phyloP scores from a whole-genome alignment of 64 coral and sea anemone genomes.

The Porites australiensis region DNA sequence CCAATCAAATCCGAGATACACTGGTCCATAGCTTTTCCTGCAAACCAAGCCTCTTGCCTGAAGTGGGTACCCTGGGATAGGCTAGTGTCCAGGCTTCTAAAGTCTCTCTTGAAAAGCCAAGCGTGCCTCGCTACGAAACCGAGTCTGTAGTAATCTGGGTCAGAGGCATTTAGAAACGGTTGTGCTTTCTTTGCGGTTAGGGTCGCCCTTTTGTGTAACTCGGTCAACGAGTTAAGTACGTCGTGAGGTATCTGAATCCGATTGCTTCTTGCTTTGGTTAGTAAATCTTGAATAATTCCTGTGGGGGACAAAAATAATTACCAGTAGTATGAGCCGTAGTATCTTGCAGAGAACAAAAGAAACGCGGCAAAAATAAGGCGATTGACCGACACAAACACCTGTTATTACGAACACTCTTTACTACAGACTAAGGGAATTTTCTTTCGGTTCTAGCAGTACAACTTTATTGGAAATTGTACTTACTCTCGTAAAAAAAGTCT shows the following conservation, averaged over 20 bases:
- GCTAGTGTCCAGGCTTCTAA: background rate
- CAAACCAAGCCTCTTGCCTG: background rate
- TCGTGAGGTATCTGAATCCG: background rate
- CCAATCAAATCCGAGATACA: conserved; percentile 25
- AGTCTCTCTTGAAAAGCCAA: background rate
- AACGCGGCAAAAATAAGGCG: no score
- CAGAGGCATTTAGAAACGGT: background rate
- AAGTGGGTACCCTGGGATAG: background rate
- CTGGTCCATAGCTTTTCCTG: background rate
- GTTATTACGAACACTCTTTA: no score
- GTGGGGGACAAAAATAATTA: no score
- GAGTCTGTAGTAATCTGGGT: conserved; percentile 14
- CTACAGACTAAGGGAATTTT: no score
- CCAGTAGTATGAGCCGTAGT: no score
- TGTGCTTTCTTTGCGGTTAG: no score
- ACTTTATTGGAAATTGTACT: no score
- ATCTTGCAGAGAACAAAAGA: no score
- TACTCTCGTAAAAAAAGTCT: no score
- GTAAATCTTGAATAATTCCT: conserved; percentile 26
- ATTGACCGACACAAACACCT: no score
- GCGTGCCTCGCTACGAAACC: background rate
- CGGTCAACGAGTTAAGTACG: background rate
- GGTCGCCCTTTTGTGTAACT: background rate
- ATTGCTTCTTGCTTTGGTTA: background rate
- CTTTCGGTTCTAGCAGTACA: no score